Base-by-base conservation (phyloP, 2,113 vertebrate species). In the Helogale parvula region DNA sequence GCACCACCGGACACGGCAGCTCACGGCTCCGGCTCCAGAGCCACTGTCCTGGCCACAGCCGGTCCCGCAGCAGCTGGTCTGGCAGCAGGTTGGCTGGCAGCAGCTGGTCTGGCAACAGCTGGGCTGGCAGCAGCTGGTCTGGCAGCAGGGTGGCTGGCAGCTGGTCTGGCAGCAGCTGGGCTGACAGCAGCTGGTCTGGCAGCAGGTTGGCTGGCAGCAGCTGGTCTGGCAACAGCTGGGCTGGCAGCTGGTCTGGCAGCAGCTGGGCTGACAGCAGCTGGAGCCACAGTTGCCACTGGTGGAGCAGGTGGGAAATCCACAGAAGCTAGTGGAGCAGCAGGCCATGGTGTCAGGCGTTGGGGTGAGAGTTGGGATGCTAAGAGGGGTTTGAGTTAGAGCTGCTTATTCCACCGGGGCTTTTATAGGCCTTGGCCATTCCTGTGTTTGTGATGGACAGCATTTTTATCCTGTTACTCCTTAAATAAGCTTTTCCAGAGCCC, bases 301-400 rank as follows among this genome's bases (percentile, higher is more conserved):
- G 77, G 97, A 97, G 5, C 89, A 98, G 41, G 50, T 92, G 92
- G 98, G 98, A 25, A 98, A 95, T 2, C 97, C 97, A 19, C 88
- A 98, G 95, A 98, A 98, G 79, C 94, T 95, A 0, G 96, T 97
- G 15, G 77, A 25, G 7, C 94, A 97, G 82, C 96, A 97, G 65
- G 96, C 94, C 98, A 98, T 98, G 74, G 93, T 88, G 33, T 60
- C 21, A 66, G 88, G 54, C 25, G 63, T 2, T 31, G 25, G n/a
- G 15, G 0, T 68, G 87, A 87, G 72, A 63, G 63, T 4, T 80
- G 85, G 35, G 38, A 41, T 74, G 63, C 76, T 41, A 54, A n/a
- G 4, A 90, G 47, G 23, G 50, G 90, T 93, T 84, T 96, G 86
- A 23, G 16, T 90, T 90, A n/a, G 81, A 90, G 1, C n/a, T 93